Base-by-base conservation (phyloP, 64 coral and sea anemone genomes). In the Trachythela sp. region DNA sequence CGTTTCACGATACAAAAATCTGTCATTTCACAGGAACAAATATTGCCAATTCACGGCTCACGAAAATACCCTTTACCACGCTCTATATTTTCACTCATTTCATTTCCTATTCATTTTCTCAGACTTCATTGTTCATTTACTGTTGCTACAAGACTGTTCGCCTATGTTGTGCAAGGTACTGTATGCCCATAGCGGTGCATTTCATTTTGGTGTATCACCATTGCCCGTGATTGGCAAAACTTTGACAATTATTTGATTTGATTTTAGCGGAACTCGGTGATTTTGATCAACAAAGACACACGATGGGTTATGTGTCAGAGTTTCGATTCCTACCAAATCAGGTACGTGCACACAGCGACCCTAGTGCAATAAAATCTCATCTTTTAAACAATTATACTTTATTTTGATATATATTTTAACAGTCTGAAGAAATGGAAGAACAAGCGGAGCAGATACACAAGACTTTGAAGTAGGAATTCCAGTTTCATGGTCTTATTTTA, bases 241-340 rank as follows among this genome's bases (percentile, higher is more conserved):
- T n/a, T n/a, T n/a, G n/a, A n/a, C n/a, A n/a, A n/a, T n/a, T n/a
- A n/a, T n/a, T 83, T 77, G 35, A n/a, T 88, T 80, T 83, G 10
- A 41, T 32, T 34, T 84, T 50, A 97, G 95, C 95, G 84, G 95
- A 97, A 84, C 93, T 97, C 85, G 95, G 95, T 52, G 93, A 97
- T 64, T 94, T 88, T 80, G 93, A 94, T 40, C 60, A 38, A 22
- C 84, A 35, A 88, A 85, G 92, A 31, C 91, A 97, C 38, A 97
- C 95, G 5, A 58, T 20, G 30, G 95, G 95, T 36, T 97, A 97
- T 42, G 85, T 94, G 29, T 97, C 95, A 0, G 95, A 97, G 88
- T 97, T 97, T 86, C 90, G 95, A 30, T 97, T 97, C 77, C 77
- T 97, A 32, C 92, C 92, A 11, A 94, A 94, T 51, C 95, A 97